Evolutionary conservation across 2,113 vertebrate species (phyloP).

Genomic region (Sclerurus mexicanus): DNA sequence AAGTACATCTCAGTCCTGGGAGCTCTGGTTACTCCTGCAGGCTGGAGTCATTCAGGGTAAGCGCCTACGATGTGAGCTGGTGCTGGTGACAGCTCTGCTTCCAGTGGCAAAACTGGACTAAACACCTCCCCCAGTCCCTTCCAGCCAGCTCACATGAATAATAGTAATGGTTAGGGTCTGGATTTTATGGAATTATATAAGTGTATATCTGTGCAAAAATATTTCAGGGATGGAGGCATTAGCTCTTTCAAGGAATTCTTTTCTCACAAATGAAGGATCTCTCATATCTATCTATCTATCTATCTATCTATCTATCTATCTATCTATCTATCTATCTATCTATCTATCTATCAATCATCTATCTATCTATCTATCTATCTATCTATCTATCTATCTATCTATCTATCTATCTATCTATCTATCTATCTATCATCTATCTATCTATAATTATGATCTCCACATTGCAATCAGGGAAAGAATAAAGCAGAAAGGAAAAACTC

Average conservation of each 20-base stretch:
- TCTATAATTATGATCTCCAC: background rate
- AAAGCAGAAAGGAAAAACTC: background rate
- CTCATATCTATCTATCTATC: no score
- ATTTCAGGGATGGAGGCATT: background rate
- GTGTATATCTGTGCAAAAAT: background rate
- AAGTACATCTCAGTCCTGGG: background rate
- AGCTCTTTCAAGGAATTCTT: background rate
- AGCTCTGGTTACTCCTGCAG: background rate
- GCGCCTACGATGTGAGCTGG: background rate
- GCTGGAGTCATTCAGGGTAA: background rate
- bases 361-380: no score
- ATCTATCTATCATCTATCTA: no score
- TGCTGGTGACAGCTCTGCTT: background rate
- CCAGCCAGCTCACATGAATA: accelerated
- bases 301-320: no score
- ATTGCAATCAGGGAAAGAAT: background rate
- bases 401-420: no score
- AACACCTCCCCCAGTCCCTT: background rate
- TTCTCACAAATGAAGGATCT: background rate
- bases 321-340: no score
- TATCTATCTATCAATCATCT: no score
- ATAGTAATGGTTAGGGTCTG: background rate
- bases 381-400: no score
- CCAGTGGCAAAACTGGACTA: background rate
- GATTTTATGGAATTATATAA: accelerated